Conservation (phyloP, 1,140 invertebrate genomes). For the Pseudachorutes palmiensis region DNA sequence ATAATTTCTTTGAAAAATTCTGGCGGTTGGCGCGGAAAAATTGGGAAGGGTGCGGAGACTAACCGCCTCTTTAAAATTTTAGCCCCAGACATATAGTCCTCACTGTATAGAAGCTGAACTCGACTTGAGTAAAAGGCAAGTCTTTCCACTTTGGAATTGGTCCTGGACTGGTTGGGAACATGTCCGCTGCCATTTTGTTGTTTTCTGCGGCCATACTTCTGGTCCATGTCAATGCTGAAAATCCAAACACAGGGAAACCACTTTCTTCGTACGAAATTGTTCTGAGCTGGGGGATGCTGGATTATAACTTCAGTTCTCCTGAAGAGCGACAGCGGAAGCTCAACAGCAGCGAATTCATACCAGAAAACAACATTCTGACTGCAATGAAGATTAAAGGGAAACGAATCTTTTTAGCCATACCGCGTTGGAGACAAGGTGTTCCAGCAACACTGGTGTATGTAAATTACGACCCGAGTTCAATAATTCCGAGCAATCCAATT, state of each 20-base stretch:
- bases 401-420: conserved; percentile 67
- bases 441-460: conserved; percentile 56
- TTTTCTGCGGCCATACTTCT: not conserved
- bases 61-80: no score
- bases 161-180: not conserved
- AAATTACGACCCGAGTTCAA: not conserved
- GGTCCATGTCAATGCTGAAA: not conserved
- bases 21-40: no score
- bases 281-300: not conserved
- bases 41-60: no score
- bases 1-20: no score
- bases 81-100: no score
- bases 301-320: conserved; percentile 10
- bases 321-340: no score
- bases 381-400: conserved; percentile 68
- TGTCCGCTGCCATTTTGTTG: not conserved
- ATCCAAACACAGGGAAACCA: not conserved
- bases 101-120: not conserved
- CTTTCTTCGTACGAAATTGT: conserved; percentile 3
- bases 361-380: conserved; percentile 44
- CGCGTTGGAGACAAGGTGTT: conserved; percentile 63
- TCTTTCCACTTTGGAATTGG: not conserved
- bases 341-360: no score
- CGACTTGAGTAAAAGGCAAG: not conserved
- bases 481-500: not conserved